Conservation (phyloP, 2,797 vertebrate species). For the Brotula barbata region DNA sequence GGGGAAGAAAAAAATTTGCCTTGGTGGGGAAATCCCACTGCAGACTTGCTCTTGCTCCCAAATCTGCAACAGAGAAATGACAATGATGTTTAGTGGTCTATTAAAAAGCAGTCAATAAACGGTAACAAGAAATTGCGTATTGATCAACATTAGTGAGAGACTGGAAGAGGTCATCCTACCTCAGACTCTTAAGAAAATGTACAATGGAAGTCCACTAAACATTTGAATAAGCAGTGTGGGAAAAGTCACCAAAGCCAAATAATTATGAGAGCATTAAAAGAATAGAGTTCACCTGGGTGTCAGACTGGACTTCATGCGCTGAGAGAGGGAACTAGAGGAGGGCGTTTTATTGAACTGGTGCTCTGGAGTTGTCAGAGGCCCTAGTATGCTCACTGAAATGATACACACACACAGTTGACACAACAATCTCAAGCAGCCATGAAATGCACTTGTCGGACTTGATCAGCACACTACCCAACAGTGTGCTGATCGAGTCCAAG, state of each 20-base stretch:
- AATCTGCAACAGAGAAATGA: slow-evolving; percentile 78
- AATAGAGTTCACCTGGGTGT: slow-evolving; percentile 85
- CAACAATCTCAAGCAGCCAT: background rate
- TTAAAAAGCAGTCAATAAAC: slow-evolving; percentile 24
- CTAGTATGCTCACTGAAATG: slow-evolving; percentile 88
- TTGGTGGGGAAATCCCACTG: slow-evolving; percentile 80
- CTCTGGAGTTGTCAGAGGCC: slow-evolving; percentile 94
- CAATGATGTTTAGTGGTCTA: slow-evolving; percentile 14
- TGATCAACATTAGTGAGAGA: slow-evolving; percentile 26
- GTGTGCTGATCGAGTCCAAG: background rate
- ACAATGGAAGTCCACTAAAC: background rate
- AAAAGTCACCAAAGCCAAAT: background rate
- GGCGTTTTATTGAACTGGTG: slow-evolving; percentile 92
- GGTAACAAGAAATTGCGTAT: slow-evolving; percentile 29
- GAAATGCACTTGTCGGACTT: background rate
- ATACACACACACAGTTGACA: slow-evolving; percentile 35
- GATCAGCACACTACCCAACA: background rate
- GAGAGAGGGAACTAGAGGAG: slow-evolving; percentile 92
- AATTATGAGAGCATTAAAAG: slow-evolving; percentile 3
- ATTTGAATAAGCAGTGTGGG: slow-evolving; percentile 4
- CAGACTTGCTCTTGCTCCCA: slow-evolving; percentile 90
- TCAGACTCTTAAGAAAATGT: background rate
- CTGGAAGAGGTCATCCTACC: slow-evolving; percentile 22
- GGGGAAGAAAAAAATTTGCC: slow-evolving; percentile 94
- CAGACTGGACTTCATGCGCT: slow-evolving; percentile 87